These are phyloP conservation scores for Cataglyphis hispanica DNA, from an alignment of 1,140 invertebrate species.

Conservation along the genomic window DNA sequence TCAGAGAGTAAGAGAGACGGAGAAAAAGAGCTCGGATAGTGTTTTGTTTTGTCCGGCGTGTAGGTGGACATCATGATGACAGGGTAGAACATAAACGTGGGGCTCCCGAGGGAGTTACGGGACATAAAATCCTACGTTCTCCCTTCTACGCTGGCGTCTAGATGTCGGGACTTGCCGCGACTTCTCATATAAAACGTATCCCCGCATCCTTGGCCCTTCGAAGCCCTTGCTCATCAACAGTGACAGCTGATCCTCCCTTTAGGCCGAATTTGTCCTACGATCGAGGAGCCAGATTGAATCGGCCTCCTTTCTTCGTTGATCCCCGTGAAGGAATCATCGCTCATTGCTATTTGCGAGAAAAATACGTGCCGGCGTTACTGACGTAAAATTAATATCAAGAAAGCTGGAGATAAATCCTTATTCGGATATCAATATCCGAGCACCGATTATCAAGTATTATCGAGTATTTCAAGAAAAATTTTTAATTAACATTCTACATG, in stretches of 20 bases:
- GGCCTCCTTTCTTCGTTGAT: slow-evolving; percentile 18
- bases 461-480: no score
- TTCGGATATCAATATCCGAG: background rate
- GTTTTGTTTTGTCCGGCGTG: slow-evolving; percentile 83
- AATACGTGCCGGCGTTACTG: background rate
- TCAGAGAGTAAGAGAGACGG: slow-evolving; percentile 11
- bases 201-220: slow-evolving; percentile 68
- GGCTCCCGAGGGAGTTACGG: slow-evolving; percentile 84
- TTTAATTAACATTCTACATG: no score
- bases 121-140: slow-evolving; percentile 84
- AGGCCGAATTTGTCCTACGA: slow-evolving; percentile 75
- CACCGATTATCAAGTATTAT: no score
- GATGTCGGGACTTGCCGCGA: slow-evolving; percentile 82
- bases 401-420: background rate
- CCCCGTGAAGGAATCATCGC: background rate
- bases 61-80: slow-evolving; percentile 85
- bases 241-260: slow-evolving; percentile 82
- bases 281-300: slow-evolving; percentile 71
- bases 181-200: slow-evolving; percentile 75
- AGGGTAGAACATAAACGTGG: slow-evolving; percentile 83
- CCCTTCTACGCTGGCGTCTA: slow-evolving; percentile 82
- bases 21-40: slow-evolving; percentile 67
- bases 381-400: slow-evolving; percentile 27
- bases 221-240: slow-evolving; percentile 78
- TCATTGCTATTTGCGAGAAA: slow-evolving; percentile 6